phyloP scores from a whole-genome alignment of 2,113 vertebrate species.

The Anser brachyrhynchus region DNA sequence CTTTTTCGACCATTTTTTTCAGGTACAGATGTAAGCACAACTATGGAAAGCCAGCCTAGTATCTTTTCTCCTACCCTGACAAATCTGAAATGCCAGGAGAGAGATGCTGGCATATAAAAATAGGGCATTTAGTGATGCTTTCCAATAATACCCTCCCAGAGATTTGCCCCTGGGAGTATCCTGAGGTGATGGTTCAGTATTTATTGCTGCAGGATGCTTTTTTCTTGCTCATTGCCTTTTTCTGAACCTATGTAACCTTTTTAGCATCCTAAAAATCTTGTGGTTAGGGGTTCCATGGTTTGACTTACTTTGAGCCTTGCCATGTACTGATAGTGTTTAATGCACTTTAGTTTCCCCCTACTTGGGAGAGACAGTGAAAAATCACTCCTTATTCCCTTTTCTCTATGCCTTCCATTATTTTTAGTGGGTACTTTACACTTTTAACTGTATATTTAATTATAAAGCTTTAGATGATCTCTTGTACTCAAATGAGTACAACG shows the following conservation, averaged over 20 bases:
- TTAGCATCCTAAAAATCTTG: not conserved
- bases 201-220: not conserved
- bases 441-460: not conserved
- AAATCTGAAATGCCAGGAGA: not conserved
- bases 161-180: not conserved
- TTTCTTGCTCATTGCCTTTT: not conserved
- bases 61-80: not conserved
- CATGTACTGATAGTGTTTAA: not conserved
- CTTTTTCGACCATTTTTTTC: slow-evolving; percentile 12
- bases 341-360: not conserved
- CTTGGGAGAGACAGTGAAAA: not conserved
- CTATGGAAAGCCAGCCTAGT: not conserved
- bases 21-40: not conserved
- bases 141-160: not conserved
- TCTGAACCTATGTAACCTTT: not conserved
- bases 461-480: not conserved
- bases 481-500: not conserved
- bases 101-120: not conserved
- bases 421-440: not conserved
- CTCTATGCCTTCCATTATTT: not conserved
- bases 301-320: not conserved
- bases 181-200: not conserved
- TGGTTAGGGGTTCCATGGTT: not conserved
- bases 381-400: not conserved
- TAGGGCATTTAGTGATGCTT: not conserved